Base-by-base conservation (phyloP, 2,113 vertebrate species). In the Struthio camelus region DNA sequence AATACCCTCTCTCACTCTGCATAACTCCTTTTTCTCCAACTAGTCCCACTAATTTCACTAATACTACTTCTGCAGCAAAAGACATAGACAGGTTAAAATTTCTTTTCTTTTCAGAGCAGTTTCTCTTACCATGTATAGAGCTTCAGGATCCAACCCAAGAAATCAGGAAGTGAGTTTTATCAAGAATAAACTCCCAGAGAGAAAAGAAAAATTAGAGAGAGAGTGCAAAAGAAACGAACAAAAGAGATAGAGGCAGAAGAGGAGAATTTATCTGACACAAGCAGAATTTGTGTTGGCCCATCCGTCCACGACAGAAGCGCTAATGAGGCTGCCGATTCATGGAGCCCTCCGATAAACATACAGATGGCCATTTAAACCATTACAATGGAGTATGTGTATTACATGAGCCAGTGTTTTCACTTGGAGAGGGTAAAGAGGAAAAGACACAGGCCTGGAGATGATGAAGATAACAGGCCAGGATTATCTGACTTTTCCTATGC, bases 401-500 rank as follows among this genome's bases (percentile, higher is more conserved):
- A 85, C 32, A 34, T 79, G 82, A 88, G 67, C 54, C 79, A 90
- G 64, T 46, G 34, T 70, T 96, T 88, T 91, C 85, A 69, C 62
- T 93, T 95, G 91, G 88, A 90, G 69, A 94, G 77, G 58, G 66
- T 77, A 92, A 71, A 92, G 72, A 91, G 89, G 83, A 91, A 97
- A 93, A 97, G 76, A 93, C 73, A 92, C 25, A n/a, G 80, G 22
- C 70, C 88, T 97, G 73, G 92, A 97, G 91, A 96, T 96, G 78
- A 95, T 96, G 87, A 89, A 93, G 82, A 94, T 92, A 95, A 90
- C 85, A 97, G 97, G 77, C 82, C 36, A 79, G 75, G 69, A 93
- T 96, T 94, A 94, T 85, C 77, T 80, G 87, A 81, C 87, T 97
- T 95, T 90, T 96, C 94, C 93, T 97, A 88, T 58, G 69, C 79